These are phyloP conservation scores for Streptopelia turtur DNA, from an alignment of 2,797 vertebrate species.

Conservation along the genomic window DNA sequence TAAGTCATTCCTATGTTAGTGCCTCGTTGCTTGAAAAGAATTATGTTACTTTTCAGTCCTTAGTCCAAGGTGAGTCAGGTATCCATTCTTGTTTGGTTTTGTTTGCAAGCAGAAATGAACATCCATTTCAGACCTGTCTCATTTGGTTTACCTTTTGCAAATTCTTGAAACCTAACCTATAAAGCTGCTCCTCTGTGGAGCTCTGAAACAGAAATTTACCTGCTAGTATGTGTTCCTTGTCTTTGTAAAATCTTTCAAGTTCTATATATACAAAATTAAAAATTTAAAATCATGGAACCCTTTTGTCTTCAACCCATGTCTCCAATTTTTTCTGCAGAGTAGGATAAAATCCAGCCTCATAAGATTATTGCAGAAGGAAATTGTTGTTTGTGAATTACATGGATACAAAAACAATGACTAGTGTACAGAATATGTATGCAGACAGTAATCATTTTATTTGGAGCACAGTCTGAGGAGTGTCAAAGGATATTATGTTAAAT, in stretches of 20 bases:
- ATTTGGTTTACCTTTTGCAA: background rate
- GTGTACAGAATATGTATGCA: background rate
- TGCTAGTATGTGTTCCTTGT: background rate
- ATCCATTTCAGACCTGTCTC: background rate
- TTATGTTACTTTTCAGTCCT: background rate
- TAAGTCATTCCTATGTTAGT: background rate
- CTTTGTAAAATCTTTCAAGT: background rate
- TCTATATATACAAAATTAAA: background rate
- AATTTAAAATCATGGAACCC: background rate
- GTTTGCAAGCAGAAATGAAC: background rate
- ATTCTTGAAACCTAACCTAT: background rate
- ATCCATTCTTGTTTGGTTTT: background rate
- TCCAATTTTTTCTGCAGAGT: background rate
- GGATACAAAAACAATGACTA: background rate
- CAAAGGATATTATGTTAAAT: slow-evolving; percentile 11
- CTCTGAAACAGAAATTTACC: background rate
- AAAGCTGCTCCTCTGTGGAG: background rate
- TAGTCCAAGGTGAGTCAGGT: background rate
- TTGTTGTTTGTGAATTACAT: background rate
- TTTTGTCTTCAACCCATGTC: background rate
- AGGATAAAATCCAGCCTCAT: background rate
- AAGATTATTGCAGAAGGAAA: background rate
- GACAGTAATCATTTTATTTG: slow-evolving; percentile 15
- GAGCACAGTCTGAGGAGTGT: background rate
- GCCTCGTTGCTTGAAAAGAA: background rate